Evolutionary conservation across 2,888 invertebrate species (phyloP).

Genomic region (Neoscelio sp.): DNA sequence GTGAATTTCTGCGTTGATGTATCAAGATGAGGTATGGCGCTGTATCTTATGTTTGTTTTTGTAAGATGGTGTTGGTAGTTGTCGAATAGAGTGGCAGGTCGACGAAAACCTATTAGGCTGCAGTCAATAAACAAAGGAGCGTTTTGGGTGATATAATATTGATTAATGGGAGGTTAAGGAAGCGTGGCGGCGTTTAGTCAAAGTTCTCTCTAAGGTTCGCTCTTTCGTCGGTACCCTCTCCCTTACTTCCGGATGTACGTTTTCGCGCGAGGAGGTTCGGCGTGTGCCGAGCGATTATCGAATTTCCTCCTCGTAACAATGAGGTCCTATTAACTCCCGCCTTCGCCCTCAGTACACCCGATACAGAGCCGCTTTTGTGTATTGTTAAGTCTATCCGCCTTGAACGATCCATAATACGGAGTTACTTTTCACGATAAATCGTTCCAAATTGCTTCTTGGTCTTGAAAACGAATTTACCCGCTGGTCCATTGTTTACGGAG

Average conservation of each 20-base stretch:
- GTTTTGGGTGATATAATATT: constrained; percentile 83
- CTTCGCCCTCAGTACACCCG: constrained; percentile 76
- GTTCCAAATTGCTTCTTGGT: constrained; percentile 77
- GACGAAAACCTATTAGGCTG: constrained; percentile 82
- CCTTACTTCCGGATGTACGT: constrained; percentile 71
- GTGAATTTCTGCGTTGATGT: constrained; percentile 48
- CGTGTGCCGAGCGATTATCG: constrained; percentile 83
- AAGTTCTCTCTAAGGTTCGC: constrained; percentile 81
- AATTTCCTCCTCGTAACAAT: constrained; percentile 83
- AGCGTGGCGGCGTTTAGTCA: constrained; percentile 83
- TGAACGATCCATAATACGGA: constrained; percentile 81
- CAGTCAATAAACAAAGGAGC: constrained; percentile 83
- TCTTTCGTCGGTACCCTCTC: constrained; percentile 65
- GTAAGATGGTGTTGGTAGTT: constrained; percentile 62
- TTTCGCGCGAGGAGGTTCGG: constrained; percentile 74
- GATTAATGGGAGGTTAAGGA: constrained; percentile 83
- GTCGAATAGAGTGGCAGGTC: constrained; percentile 72
- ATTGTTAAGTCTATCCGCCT: constrained; percentile 83
- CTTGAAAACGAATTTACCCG: constrained; percentile 69
- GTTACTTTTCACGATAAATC: constrained; percentile 81
- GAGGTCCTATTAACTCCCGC: constrained; percentile 83
- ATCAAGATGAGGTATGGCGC: constrained; percentile 56
- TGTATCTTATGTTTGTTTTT: constrained; percentile 61
- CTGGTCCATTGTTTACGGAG: constrained; percentile 52
- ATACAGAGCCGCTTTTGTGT: constrained; percentile 80